Conservation (phyloP, 1,140 invertebrate genomes). For the Ylistrum balloti region DNA sequence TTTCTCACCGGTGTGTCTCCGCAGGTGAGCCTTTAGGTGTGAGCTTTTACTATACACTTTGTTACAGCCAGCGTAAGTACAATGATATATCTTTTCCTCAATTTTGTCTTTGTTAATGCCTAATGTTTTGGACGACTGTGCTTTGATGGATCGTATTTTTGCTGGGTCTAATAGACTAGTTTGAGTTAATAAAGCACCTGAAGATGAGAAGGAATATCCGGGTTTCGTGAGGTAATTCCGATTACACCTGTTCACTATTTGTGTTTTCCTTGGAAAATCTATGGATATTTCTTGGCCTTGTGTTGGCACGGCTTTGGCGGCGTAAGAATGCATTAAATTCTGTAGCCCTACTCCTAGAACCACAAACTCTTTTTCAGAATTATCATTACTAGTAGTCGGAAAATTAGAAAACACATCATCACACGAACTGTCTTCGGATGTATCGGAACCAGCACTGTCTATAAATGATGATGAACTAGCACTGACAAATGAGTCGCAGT, state of each 20-base stretch:
- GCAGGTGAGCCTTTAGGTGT: constrained; percentile 95
- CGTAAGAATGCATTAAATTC: constrained; percentile 79
- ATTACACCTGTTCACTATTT: constrained; percentile 45
- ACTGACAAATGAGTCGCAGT: constrained; percentile 7
- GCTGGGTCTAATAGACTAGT: constrained; percentile 64
- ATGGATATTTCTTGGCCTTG: constrained; percentile 57
- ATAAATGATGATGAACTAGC: background rate
- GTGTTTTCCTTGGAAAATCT: constrained; percentile 56
- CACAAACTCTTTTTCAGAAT: constrained; percentile 76
- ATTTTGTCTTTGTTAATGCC: constrained; percentile 62
- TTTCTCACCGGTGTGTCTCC: constrained; percentile 97
- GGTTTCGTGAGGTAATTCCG: constrained; percentile 44
- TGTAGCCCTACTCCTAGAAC: constrained; percentile 82
- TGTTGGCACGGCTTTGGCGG: constrained; percentile 59
- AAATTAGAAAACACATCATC: constrained; percentile 65
- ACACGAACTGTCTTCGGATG: constrained; percentile 25
- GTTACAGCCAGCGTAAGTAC: constrained; percentile 85
- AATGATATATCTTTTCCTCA: constrained; percentile 85
- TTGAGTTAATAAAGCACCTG: constrained; percentile 70
- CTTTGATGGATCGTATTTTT: constrained; percentile 66
- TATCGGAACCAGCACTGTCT: constrained; percentile 23
- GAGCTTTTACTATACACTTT: constrained; percentile 94
- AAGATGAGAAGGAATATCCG: constrained; percentile 56
- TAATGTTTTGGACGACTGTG: constrained; percentile 51
- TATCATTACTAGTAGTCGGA: constrained; percentile 14